Evolutionary conservation across 2,113 vertebrate species (phyloP).

Genomic region (Thomomys bottae): DNA sequence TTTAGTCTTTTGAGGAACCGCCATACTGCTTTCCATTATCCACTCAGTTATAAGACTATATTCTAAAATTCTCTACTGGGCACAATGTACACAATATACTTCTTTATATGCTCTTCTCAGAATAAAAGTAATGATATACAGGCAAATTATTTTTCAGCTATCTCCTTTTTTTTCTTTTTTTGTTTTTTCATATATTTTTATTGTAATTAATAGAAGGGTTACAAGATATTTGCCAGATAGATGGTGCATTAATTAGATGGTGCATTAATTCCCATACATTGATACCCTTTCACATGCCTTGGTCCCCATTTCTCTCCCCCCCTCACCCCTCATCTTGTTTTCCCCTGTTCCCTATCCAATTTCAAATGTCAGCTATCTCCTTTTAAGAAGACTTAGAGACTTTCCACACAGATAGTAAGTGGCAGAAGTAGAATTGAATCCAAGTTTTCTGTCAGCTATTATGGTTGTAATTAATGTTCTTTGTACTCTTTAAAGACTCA

Average conservation of each 20-base stretch:
- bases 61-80: neutral
- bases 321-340: no score
- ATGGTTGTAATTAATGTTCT: neutral
- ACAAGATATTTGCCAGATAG: no score
- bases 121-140: neutral
- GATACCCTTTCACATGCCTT: no score
- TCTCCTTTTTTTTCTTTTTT: no score
- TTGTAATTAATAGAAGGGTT: no score
- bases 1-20: no score
- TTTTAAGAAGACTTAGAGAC: constrained; percentile 11
- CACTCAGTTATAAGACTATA: neutral
- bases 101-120: neutral
- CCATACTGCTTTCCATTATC: no score
- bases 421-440: neutral
- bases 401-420: neutral
- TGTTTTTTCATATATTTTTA: no score
- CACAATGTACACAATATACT: neutral
- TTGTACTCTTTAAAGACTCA: constrained; percentile 35
- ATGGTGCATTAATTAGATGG: no score
- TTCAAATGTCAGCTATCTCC: neutral
- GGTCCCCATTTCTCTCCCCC: no score
- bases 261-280: no score
- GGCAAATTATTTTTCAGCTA: neutral
- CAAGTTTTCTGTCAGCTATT: neutral
- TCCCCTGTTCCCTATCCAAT: no score